A percentile compares a stretch with the other conserved stretches of the same genome.
phyloP scores from a whole-genome alignment of 2,797 vertebrate species.

The Percopsis omiscomaycus region DNA sequence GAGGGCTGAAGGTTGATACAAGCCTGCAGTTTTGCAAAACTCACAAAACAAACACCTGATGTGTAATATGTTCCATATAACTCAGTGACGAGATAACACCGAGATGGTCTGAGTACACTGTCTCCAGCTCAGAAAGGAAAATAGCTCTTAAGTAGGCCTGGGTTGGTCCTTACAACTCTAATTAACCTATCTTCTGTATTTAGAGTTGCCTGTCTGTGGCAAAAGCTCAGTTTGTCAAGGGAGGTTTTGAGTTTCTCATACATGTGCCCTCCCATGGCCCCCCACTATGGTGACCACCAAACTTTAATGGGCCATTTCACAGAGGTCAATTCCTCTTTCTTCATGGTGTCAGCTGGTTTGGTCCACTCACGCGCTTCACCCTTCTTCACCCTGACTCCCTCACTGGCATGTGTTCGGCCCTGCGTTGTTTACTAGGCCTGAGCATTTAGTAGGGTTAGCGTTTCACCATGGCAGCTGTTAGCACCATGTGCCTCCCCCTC shows the following conservation, averaged over 20 bases:
- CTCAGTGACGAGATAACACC: constrained; percentile 29
- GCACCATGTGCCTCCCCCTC: constrained; percentile 73
- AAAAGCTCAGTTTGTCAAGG: constrained; percentile 48
- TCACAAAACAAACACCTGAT: not conserved
- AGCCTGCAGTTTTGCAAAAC: not conserved
- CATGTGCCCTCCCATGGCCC: constrained; percentile 51
- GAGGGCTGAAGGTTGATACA: constrained; percentile 3
- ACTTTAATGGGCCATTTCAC: constrained; percentile 76
- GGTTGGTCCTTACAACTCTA: constrained; percentile 33
- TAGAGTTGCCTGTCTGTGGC: constrained; percentile 53
- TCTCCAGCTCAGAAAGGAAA: constrained; percentile 24
- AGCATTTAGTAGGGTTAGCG: constrained; percentile 74
- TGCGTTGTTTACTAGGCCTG: constrained; percentile 67
- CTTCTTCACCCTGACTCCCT: constrained; percentile 55
- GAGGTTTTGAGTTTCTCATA: constrained; percentile 64
- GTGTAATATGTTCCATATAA: constrained; percentile 4
- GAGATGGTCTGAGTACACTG: constrained; percentile 11
- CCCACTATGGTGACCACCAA: constrained; percentile 63
- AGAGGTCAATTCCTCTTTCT: constrained; percentile 76
- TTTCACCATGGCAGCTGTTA: constrained; percentile 79
- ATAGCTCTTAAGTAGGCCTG: constrained; percentile 32
- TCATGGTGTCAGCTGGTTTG: constrained; percentile 74
- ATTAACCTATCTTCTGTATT: constrained; percentile 54
- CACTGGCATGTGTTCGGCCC: constrained; percentile 71
- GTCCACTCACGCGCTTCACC: constrained; percentile 61